Percentiles rank a stretch among this genome's conserved stretches.
Conservation (phyloP, 2,888 invertebrate genomes). For the Drosophila paranaensis region DNA sequence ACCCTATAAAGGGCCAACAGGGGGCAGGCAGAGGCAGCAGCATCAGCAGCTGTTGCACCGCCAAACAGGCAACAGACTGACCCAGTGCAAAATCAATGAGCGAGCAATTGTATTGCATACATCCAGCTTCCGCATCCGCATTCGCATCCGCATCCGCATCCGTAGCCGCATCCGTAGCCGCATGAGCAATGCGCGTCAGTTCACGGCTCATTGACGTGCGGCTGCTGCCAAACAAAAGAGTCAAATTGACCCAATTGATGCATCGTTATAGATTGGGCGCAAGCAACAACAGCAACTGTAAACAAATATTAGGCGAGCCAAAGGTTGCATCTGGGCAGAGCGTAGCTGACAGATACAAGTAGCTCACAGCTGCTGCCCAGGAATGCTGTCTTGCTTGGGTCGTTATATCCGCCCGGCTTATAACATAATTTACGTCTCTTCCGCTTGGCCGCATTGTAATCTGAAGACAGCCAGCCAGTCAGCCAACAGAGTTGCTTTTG, state of each 20-base stretch:
- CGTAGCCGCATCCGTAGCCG: conserved; percentile 37
- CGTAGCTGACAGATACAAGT: conserved; percentile 36
- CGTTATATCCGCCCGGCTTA: conserved; percentile 54
- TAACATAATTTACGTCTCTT: conserved; percentile 76
- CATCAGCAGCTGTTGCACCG: conserved; percentile 65
- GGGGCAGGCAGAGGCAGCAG: conserved; percentile 16
- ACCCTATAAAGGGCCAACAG: background rate
- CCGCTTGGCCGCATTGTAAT: conserved; percentile 67
- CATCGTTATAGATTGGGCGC: conserved; percentile 38
- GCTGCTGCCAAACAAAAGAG: conserved; percentile 40
- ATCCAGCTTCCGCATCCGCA: conserved; percentile 42
- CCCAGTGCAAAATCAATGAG: conserved; percentile 60
- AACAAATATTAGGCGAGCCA: conserved; percentile 32
- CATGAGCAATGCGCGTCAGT: conserved; percentile 37
- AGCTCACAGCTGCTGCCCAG: conserved; percentile 18
- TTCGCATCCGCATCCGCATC: conserved; percentile 41
- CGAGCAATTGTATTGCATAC: conserved; percentile 35
- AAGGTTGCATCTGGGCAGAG: conserved; percentile 32
- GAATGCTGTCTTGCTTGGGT: conserved; percentile 17
- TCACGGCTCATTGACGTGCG: conserved; percentile 64
- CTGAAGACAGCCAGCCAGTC: conserved; percentile 38
- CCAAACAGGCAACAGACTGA: conserved; percentile 41
- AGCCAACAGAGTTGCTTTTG: conserved; percentile 15
- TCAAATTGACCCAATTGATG: conserved; percentile 61
- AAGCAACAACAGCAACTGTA: conserved; percentile 23